Evolutionary conservation across 2,113 vertebrate species (phyloP), one percentile per base, ranked within the genome.

Genomic region (Lagopus leucura): DNA sequence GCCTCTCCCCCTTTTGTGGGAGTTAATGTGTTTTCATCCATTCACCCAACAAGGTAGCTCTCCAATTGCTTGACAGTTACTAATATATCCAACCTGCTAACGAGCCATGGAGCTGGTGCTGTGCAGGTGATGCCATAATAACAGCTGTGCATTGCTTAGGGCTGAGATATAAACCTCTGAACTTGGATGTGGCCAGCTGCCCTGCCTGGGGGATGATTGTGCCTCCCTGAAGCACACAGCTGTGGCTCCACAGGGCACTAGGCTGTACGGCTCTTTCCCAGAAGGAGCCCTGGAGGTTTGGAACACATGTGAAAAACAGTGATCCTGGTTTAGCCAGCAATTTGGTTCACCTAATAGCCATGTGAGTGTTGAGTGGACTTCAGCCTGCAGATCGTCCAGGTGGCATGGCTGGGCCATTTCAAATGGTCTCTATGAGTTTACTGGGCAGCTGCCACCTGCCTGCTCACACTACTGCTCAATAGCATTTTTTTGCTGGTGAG

Each of bases 11-110:
- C 88, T 92, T 94, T 91, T 84, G 96, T 96, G 90, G 92, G 90
- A 96, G 95, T 96, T 92, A 94, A 96, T 95, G 83, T 91, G 92
- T 95, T 96, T 96, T 94, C 91, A 94, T 94, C 91, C 81, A 70
- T 86, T 94, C 93, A 84, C 86, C 75, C 91, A 96, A 88, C 82
- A 82, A 95, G 91, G 79, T 88, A 94, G 88, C 84, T 96, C 70
- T 91, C 84, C 93, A 82, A 66, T 91, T 57, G 65, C 86, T 72
- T 84, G 95, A 96, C 90, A 91, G 92, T 83, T 92, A 83, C 84
- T 93, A 95, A 94, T 93, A 92, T 32, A 91, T 94, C 79, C 79
- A 94, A 93, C 84, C 91, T 96, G 81, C 93, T 97, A 96, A 96
- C 90, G 60, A 97, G 89, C 67, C 85, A 75, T 71, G 0, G 1